Base-by-base conservation (phyloP, 2,888 invertebrate genomes). In the Scaptomyza caliginosa region DNA sequence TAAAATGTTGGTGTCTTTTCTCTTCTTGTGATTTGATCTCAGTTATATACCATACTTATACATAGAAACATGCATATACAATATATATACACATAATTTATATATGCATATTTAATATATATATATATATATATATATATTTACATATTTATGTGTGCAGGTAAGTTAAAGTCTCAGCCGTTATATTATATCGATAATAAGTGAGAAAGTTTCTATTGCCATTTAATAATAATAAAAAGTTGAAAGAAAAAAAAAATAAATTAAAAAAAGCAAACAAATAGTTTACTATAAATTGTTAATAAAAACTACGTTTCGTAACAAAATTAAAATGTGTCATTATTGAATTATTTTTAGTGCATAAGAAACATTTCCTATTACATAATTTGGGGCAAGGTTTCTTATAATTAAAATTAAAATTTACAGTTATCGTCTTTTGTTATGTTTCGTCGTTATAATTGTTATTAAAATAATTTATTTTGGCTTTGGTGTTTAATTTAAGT, bases 301-400 rank as follows among this genome's bases (percentile, higher is more conserved):
- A 80, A 83, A 85, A 83, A 76, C 67, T 78, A 57, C 57, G 57
- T 70, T 77, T 76, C 78, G 76, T 58, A 73, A 78, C 78, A 82
- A 80, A 82, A 78, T 81, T 81, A 71, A 82, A 83, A 74, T 81
- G 84, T 85, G 83, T 86, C 76, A 70, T 84, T 86, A 84, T 86
- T 84, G 80, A 66, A 82, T 78, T 73, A 23, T 66, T 43, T 16
- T 5, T 83, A 75, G 80, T 38, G 11, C 19, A 19, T 81, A 82
- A 82, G 81, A 55, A 17, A 10, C 42, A 6, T 52, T 42, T 45
- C 6, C 26, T 34, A 32, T 59, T 66, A 49, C 48, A 51, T 63
- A 59, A 42, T 39, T 68, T 70, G 64, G 80, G 83, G 77, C 69
- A 74, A 72, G 77, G 83, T 50, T 67, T 65, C n/a, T 55, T 34